Base-by-base conservation (phyloP, 2,797 vertebrate species). In the Leuciscus waleckii region DNA sequence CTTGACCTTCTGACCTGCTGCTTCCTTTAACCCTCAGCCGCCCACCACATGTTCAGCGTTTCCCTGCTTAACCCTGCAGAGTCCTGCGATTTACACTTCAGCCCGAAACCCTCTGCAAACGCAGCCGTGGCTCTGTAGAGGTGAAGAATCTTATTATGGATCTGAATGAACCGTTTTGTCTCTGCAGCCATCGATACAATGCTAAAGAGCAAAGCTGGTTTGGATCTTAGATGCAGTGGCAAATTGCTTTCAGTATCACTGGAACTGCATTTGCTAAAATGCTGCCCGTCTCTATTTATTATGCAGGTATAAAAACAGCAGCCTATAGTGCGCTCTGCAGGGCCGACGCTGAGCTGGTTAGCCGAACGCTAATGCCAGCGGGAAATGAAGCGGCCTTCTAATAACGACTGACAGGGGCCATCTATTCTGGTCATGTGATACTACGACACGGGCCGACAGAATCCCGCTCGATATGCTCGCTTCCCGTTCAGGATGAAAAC, bases 341-440 rank as follows among this genome's bases (percentile, higher is more conserved):
- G 39, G 69, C 81, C 41, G 83, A 80, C 82, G 10, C 49, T 51
- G 63, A 82, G 89, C 87, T 86, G 83, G 89, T 80, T 68, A 90
- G 91, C 90, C 88, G 73, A 49, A 86, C 75, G 79, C 88, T 89
- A 93, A 93, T 92, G 91, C 90, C 91, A 89, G 82, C 89, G 88
- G 90, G 91, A 94, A 94, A 94, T 90, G 87, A 91, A 95, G 91
- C 89, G 90, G 91, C 91, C 88, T 58, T 85, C 92, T 95, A 95
- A 96, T 93, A 91, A 90, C 84, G 90, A 92, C 89, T 94, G 95
- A 94, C 94, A 94, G 92, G 85, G 91, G 86, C 92, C 91, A 91
- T 95, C 94, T 92, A 93, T 94, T 93, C 88, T 79, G 89, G 90
- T 91, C 93, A 91, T 94, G 92, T 92, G 93, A 94, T 92, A 91